Evolutionary conservation across 2,888 invertebrate genomes (phyloP), one percentile per base, ranked within the genome.

Genomic region (Axea sp.): DNA sequence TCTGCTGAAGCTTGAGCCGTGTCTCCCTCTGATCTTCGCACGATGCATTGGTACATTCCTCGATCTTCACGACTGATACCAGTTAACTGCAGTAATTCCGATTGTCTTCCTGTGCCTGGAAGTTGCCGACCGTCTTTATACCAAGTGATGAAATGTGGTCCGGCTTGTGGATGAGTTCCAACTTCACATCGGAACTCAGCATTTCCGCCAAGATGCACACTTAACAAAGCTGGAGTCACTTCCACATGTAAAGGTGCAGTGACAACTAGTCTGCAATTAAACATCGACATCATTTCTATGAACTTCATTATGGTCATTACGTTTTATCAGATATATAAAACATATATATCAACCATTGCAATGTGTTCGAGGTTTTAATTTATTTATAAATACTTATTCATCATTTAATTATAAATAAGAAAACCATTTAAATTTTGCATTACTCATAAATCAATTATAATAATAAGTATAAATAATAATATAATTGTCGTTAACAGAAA

Each of bases 41-140:
- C 93, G 73, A 93, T 90, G 84, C 93, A 94, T 84, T 93, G 93
- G 84, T 93, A 93, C 92, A 93, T 93, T 78, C 93, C 93, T 67
- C 92, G 90, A 84, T 93, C 93, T 81, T 93, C 93, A 51, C 93
- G 89, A 28, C 91, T 92, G 31, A 93, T 93, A 62, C 92, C 91
- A 76, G 91, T 90, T 77, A 93, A 90, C 49, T 92, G 88, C 51
- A 93, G 83, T 26, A 91, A 90, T 79, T 93, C 93, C 39, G 91
- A 90, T 72, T 91, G 91, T 75, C 93, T 89, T 3, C 92, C 92
- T 3, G 92, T 91, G 59, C 91, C 91, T 0, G 92, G 92, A 77
- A 93, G 85, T 83, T 92, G 92, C 9, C 92, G 87, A 4, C 92
- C 92, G 83, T 92, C 92, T 88, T 93, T 93, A 88, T 91, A 93